Conservation (phyloP, 2,113 vertebrate species). For the Girardinichthys multiradiatus region DNA sequence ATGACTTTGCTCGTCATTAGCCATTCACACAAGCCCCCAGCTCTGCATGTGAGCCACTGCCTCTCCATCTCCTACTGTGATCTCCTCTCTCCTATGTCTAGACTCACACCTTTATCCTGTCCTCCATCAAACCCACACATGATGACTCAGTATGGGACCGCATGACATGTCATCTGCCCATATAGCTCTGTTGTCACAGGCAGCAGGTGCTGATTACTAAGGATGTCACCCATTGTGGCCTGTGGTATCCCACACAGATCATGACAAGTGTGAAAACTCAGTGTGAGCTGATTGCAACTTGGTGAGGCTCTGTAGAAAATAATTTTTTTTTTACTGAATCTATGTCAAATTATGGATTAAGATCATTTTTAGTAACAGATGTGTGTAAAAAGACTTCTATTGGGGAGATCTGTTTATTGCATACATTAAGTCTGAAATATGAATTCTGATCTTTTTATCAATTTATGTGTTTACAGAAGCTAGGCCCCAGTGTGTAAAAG, state of each 20-base stretch:
- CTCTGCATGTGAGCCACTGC: slow-evolving; percentile 59
- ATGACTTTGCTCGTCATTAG: slow-evolving; percentile 76
- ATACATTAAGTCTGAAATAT: neutral
- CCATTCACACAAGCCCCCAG: slow-evolving; percentile 59
- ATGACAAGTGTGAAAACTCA: slow-evolving; percentile 31
- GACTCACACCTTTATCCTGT: slow-evolving; percentile 51
- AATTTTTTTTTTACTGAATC: slow-evolving; percentile 52
- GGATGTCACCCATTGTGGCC: slow-evolving; percentile 70
- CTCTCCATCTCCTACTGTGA: slow-evolving; percentile 35
- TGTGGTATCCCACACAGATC: slow-evolving; percentile 59
- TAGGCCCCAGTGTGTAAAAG: neutral
- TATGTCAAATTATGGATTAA: neutral
- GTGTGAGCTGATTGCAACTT: slow-evolving; percentile 29
- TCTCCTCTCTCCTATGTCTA: slow-evolving; percentile 35
- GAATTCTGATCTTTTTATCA: neutral
- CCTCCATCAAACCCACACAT: slow-evolving; percentile 54
- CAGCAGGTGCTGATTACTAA: slow-evolving; percentile 77
- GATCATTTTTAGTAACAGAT: slow-evolving; percentile 4
- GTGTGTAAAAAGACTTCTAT: neutral
- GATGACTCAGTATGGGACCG: slow-evolving; percentile 59
- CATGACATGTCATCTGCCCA: slow-evolving; percentile 64
- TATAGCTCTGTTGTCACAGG: slow-evolving; percentile 66
- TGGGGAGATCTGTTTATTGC: neutral
- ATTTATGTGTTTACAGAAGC: neutral
- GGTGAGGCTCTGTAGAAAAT: slow-evolving; percentile 18